Evolutionary conservation across 2,888 invertebrate species (phyloP), one percentile per base, ranked within the genome.

Genomic region (Ophion costatus): DNA sequence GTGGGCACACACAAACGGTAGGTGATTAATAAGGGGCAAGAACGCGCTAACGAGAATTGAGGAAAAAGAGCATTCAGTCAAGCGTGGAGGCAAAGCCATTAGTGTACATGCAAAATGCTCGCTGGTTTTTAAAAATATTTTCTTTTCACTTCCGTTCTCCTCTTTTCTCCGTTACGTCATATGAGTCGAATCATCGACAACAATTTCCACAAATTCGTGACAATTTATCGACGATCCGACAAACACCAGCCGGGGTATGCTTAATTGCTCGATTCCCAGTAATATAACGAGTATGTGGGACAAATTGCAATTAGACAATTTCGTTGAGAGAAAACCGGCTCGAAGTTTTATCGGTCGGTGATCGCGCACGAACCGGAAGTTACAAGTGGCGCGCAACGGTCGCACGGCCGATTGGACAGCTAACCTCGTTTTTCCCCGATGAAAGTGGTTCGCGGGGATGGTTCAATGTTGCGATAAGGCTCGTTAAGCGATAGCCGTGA

Each of bases 31-130:
- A 83, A 80, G 64, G 14, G 38, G 64, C 66, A 45, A n/a, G 66
- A 75, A 76, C 79, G 80, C 80, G 76, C 75, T 83, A 80, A 80
- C 83, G 83, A 83, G 80, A 83, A 80, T 51, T 70, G 66, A 75
- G 69, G 38, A 73, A 83, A 80, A 75, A 75, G 71, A 79, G 33
- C 75, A 69, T 83, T 64, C 61, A 79, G 57, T 64, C 64, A 71
- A 45, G 56, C 75, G 22, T 61, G 61, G 66, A 71, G 59, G 64
- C 45, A 75, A 51, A 29, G 20, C 33, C 63, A 56, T 33, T 33
- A 24, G 33, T 71, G 29, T 29, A 33, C 22, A 57, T 57, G 57
- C 29, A 71, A 71, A 71, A 20, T 29, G 10, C 7, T 11, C 14
- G 33, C 20, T 57, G 9, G 38, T 38, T 38, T 66, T 66, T 38